Percentiles rank a stretch among this genome's conserved stretches.
Evolutionary conservation across 1,140 invertebrate genomes (phyloP).

Genomic region (Sitophilus oryzae): DNA sequence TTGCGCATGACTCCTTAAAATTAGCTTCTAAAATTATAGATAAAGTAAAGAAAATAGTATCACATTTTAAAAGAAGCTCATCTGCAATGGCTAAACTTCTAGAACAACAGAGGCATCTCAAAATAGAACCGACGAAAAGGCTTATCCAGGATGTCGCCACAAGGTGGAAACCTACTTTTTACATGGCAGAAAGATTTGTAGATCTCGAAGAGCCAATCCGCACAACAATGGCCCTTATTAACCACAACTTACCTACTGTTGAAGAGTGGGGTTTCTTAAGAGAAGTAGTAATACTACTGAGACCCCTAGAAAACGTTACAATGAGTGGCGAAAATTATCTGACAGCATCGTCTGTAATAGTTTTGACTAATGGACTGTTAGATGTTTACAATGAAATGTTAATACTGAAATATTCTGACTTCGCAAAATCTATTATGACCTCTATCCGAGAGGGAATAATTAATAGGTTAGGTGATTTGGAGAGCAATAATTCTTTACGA

Average conservation of each 20-base stretch:
- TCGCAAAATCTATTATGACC: neutral
- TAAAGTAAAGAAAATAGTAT: constrained; percentile 31
- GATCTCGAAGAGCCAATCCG: constrained; percentile 25
- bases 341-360: constrained; percentile 3
- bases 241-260: constrained; percentile 1
- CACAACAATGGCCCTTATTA: constrained; percentile 15
- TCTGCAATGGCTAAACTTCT: constrained; percentile 28
- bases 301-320: constrained; percentile 12
- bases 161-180: constrained; percentile 40
- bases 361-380: constrained; percentile 6
- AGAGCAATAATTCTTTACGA: neutral
- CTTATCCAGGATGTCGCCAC: constrained; percentile 35
- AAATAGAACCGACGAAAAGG: constrained; percentile 10
- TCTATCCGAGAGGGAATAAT: neutral
- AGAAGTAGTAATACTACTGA: constrained; percentile 11
- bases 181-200: constrained; percentile 38
- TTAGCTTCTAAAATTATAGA: neutral
- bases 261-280: constrained; percentile 17
- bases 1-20: constrained; percentile 14
- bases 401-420: neutral
- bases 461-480: neutral
- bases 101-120: constrained; percentile 11
- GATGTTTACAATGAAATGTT: constrained; percentile 1
- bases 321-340: constrained; percentile 14
- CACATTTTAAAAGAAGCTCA: constrained; percentile 33